phyloP scores from a whole-genome alignment of 2,113 vertebrate genomes.

The Corynorhinus townsendii region DNA sequence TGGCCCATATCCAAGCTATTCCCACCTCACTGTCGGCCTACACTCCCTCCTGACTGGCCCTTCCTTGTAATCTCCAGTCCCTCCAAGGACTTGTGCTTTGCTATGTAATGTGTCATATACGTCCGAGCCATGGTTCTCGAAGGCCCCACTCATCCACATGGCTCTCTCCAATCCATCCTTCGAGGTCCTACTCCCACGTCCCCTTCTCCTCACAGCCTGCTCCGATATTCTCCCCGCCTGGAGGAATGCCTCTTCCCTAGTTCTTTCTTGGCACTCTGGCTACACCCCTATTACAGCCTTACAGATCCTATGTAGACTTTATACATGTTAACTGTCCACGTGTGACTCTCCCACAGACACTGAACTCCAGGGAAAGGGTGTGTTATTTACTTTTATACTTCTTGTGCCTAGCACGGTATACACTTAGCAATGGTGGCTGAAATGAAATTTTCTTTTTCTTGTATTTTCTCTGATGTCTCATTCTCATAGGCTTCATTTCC shows the following conservation, averaged over 20 bases:
- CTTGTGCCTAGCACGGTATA: background rate
- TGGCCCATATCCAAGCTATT: background rate
- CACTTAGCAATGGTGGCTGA: background rate
- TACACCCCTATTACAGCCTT: background rate
- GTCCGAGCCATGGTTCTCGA: background rate
- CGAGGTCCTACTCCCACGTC: background rate
- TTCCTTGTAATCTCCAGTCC: background rate
- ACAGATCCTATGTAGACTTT: background rate
- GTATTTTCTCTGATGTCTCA: background rate
- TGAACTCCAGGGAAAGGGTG: background rate
- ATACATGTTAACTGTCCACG: background rate
- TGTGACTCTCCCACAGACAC: background rate
- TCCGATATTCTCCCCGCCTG: background rate
- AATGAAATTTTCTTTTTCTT: background rate
- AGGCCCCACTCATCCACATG: background rate
- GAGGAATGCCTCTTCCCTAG: background rate
- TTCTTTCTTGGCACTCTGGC: background rate
- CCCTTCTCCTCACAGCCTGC: background rate
- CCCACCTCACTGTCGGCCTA: background rate
- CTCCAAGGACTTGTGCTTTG: background rate
- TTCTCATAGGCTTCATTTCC: background rate
- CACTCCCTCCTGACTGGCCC: background rate
- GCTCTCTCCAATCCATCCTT: background rate
- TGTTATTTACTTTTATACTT: background rate
- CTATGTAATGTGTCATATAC: background rate